Evolutionary conservation across 2,113 vertebrate species (phyloP), one percentile per base, ranked within the genome.

Genomic region (Elephas maximus): DNA sequence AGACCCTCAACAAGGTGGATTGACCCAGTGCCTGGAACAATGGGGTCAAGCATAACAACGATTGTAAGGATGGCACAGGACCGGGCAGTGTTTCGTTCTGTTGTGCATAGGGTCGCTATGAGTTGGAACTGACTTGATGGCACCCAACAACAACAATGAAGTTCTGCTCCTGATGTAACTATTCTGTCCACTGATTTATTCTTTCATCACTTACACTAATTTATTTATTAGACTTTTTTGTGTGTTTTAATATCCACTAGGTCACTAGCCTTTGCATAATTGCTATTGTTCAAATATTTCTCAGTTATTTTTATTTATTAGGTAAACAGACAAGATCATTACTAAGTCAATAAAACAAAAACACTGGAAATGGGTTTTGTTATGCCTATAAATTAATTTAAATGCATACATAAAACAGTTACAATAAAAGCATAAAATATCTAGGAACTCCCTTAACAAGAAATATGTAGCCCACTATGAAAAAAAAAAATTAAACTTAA

Each of bases 291-390:
- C 71, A 45, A 74, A n/a, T 67, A 74, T 96, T 91, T 81, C 84
- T 81, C 73, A 65, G 17, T 5, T 92, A 21, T 82, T 92, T 53
- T 76, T 89, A 65, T 71, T 94, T 53, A 71, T 95, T 82, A 91
- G 95, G 73, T 71, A 71, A 71, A 71, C 67, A 71, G 67, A n/a
- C 11, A 71, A 71, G 83, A 88, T 88, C 76, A 90, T 92, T 90
- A 63, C 57, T 80, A 92, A 93, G 18, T 44, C 65, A 81, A 33
- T 65, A 92, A 67, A 83, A 45, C 15, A 86, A 95, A 97, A 89
- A 5, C 8, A 60, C 9, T 73, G 78, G 57, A 95, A 85, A n/a
- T 85, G 44, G n/a, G 62, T 69, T 93, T 91, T 78, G 10, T 94
- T 84, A 77, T 77, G 20, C 44, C 37, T 94, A 24, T 74, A 86